A percentile compares a stretch with the other conserved stretches of the same genome.
phyloP scores from a whole-genome alignment of 2,888 invertebrate genomes.

The Eupsilia transversa region DNA sequence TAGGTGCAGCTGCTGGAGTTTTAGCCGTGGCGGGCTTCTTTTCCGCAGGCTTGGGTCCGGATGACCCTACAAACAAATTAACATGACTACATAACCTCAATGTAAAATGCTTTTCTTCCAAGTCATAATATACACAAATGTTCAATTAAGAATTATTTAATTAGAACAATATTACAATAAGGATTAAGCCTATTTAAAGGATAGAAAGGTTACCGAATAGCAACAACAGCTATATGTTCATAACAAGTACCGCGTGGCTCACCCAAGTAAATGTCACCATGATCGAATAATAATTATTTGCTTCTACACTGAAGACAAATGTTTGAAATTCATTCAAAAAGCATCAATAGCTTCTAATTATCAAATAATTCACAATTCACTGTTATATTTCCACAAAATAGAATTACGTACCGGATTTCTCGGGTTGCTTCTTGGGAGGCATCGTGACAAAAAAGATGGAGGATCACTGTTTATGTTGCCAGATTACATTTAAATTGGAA shows the following conservation, averaged over 20 bases:
- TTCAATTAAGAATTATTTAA: not conserved
- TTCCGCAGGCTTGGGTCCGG: constrained; percentile 87
- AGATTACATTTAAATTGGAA: constrained; percentile 32
- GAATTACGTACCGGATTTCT: constrained; percentile 94
- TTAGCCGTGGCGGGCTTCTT: constrained; percentile 86
- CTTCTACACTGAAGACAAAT: constrained; percentile 6
- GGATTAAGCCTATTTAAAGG: not conserved
- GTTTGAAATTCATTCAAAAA: constrained; percentile 18
- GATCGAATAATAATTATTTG: not conserved
- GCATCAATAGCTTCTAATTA: not conserved
- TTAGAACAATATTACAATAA: not conserved
- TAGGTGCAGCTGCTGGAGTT: constrained; percentile 86
- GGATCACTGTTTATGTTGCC: constrained; percentile 66
- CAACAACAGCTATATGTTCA: constrained; percentile 42
- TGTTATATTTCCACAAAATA: constrained; percentile 65
- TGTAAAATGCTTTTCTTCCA: not conserved
- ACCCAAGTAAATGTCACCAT: constrained; percentile 60
- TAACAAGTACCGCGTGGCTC: constrained; percentile 81
- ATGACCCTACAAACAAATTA: constrained; percentile 74
- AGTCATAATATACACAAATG: constrained; percentile 4
- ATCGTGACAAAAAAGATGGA: constrained; percentile 92
- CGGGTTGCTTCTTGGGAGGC: constrained; percentile 97
- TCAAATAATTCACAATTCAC: constrained; percentile 40
- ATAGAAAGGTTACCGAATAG: not conserved
- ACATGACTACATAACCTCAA: constrained; percentile 72